Evolutionary conservation across 2,797 vertebrate species (phyloP).

Genomic region (Esox lucius): DNA sequence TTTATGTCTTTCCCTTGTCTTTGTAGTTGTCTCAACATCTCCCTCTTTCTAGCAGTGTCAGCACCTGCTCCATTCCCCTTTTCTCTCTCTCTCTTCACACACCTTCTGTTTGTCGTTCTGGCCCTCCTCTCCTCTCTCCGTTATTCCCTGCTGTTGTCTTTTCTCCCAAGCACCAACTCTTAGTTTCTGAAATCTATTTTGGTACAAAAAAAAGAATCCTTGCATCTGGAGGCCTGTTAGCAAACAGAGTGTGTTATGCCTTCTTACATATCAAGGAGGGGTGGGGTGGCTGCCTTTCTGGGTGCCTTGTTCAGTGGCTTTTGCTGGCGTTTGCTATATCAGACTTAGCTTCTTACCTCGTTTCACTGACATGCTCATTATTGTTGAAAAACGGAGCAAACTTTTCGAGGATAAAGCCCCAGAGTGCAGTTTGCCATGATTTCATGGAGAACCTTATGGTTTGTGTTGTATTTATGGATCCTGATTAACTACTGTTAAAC

Average conservation of each 20-base stretch:
- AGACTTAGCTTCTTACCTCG: background rate
- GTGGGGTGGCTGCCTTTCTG: background rate
- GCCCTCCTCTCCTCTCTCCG: background rate
- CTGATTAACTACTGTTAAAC: too few species aligned
- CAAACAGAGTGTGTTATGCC: background rate
- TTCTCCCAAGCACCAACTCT: background rate
- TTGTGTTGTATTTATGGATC: background rate
- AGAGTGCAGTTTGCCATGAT: background rate
- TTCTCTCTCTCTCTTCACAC: background rate
- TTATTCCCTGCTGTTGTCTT: background rate
- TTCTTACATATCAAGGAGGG: background rate
- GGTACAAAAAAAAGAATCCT: background rate
- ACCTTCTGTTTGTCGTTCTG: background rate
- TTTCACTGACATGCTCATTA: background rate
- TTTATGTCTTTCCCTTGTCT: background rate
- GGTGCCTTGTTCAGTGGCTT: background rate
- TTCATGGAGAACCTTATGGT: background rate
- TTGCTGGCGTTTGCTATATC: too few species aligned
- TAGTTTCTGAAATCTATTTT: constrained; percentile 3
- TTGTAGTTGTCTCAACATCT: background rate
- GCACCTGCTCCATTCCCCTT: background rate
- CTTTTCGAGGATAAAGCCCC: background rate
- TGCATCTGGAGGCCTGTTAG: background rate
- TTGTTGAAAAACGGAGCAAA: background rate
- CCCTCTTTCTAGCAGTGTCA: background rate